Base-by-base conservation (phyloP, 2,888 invertebrate genomes). In the Steinernema carpocapsae region DNA sequence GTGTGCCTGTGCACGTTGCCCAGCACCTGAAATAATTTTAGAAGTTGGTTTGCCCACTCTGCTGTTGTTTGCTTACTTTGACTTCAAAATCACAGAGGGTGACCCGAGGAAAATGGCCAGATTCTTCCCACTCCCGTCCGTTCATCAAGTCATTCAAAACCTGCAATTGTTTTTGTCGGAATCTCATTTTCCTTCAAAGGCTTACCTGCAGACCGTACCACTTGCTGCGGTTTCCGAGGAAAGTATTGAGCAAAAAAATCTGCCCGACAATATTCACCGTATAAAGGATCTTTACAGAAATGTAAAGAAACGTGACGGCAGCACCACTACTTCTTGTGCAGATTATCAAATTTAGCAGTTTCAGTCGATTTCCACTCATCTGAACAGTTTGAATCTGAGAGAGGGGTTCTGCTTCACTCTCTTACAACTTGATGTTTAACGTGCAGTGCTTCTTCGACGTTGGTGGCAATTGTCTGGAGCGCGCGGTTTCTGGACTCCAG, bases 71-170 rank as follows among this genome's bases (percentile, higher is more conserved):
- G 22, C 76, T 45, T 48, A 85, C 87, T 76, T 87, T 87, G 17
- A 87, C 87, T 79, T 88, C 87, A 75, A 87, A 88, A 74, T 87
- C 87, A 76, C 87, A 87, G n/a, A 87, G 75, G 17, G 87, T 87
- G 7, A 87, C 87, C 26, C 87, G 79, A 1, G 86, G 86, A 24
- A 72, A 84, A 73, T 85, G 84, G 4, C 86, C 85, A 7, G 82
- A 82, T 73, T 87, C 87, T 73, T 86, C 84, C 87, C 87, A 87
- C 74, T 88, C 87, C 14, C 86, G 77, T 17, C 87, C 87, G 76
- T 85, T 86, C 86, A 87, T 85, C 74, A 87, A 76, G 72, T 87
- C 87, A 72, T 84, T 85, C 22, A 87, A 77, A 42, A 86, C 86
- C 84, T 84, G 37, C 14, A 76, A 52, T 51, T 24, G 64, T 32